Conservation (phyloP, 2,113 vertebrate species). For the Desmodus rotundus region DNA sequence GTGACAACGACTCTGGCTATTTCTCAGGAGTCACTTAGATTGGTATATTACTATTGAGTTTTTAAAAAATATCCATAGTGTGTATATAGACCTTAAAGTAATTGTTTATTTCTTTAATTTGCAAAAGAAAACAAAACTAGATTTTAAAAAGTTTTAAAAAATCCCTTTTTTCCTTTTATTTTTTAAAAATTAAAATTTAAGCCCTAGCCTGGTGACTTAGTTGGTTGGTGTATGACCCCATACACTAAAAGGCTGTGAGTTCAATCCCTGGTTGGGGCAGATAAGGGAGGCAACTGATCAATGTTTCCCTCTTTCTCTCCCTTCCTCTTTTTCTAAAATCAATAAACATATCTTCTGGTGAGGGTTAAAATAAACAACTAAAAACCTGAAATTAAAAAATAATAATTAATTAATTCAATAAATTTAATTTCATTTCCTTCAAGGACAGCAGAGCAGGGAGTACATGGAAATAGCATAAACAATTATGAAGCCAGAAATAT, state of each 20-base stretch:
- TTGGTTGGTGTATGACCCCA: no score
- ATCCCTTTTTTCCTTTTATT: not conserved
- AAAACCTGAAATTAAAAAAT: not conserved
- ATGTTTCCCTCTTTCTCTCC: no score
- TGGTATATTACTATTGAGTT: not conserved
- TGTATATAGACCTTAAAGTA: not conserved
- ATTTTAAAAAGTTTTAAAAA: not conserved
- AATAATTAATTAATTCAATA: not conserved
- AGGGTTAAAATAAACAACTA: no score
- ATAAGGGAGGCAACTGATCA: no score
- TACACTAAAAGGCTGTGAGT: no score
- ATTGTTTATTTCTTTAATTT: not conserved
- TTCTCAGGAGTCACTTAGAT: not conserved
- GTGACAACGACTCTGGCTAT: not conserved
- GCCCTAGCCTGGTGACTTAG: no score
- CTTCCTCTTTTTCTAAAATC: no score
- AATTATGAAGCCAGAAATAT: not conserved
- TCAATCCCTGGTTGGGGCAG: no score
- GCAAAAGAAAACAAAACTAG: not conserved
- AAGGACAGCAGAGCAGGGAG: not conserved
- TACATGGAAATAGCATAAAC: not conserved
- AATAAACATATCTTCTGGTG: no score
- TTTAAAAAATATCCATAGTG: not conserved
- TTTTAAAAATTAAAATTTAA: not conserved
- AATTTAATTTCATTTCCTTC: not conserved